Conservation (phyloP, 1,140 invertebrate genomes). For the Tribolium castaneum region DNA sequence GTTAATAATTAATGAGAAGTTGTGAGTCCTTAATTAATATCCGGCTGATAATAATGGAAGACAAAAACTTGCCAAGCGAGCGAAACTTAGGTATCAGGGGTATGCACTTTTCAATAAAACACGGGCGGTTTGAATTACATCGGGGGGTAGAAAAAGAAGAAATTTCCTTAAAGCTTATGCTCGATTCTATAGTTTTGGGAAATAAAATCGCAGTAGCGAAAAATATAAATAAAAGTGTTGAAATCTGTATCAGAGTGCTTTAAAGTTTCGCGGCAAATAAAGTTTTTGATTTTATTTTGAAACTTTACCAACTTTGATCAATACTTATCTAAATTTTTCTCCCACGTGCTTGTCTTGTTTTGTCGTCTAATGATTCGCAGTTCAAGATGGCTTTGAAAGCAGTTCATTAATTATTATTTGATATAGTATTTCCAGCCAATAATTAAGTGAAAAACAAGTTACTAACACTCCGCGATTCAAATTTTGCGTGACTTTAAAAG, state of each 20-base stretch:
- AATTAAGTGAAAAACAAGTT: no score
- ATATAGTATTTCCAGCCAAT: no score
- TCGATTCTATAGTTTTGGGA: neutral
- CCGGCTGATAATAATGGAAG: conserved; percentile 21
- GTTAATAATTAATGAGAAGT: conserved; percentile 29
- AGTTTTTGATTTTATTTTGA: neutral
- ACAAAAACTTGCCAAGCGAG: conserved; percentile 9
- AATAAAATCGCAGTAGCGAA: neutral
- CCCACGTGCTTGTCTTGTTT: no score
- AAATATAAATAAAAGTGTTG: neutral
- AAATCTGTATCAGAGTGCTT: neutral
- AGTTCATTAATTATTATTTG: conserved; percentile 30
- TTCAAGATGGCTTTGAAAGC: neutral
- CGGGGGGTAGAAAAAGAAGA: neutral
- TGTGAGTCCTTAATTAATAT: conserved; percentile 15
- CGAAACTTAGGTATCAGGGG: conserved; percentile 3
- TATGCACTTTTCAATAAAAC: conserved; percentile 6
- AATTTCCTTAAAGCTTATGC: neutral
- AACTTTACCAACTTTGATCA: neutral
- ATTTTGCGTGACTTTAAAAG: no score
- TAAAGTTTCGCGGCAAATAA: neutral
- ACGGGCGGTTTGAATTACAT: neutral
- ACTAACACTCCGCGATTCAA: no score
- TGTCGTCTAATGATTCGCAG: no score
- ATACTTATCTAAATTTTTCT: no score